Evolutionary conservation across 2,888 invertebrate species (phyloP), one percentile per base, ranked within the genome.

Genomic region (Elegia similella): DNA sequence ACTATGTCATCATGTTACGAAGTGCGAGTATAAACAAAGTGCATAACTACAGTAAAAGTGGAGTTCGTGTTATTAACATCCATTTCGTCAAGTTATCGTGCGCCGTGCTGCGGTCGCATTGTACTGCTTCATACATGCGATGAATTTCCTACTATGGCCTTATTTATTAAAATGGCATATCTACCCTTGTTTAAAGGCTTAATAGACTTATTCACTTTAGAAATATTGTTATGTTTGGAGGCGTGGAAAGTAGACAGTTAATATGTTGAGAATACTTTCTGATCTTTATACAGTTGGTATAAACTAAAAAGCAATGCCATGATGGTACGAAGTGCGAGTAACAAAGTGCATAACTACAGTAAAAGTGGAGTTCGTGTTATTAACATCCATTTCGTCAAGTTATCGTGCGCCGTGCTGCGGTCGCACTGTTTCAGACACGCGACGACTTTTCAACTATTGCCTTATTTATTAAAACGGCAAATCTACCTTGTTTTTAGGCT

Each of bases 381-480:
- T 38, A 38, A 38, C 38, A 38, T 12, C 38, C n/a, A 38, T 46
- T 46, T 46, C 23, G 23, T 46, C 10, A 46, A 46, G 46, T 46
- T 46, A 23, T 23, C 17, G 46, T 16, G 46, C 17, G 46, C 12
- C 46, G 46, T 46, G 46, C 12, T 46, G 46, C 46, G 23, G 23
- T 23, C 46, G 46, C 47, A 17, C 30, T 7, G 30, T 47, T 47
- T 13, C 47, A 30, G 29, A 30, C 47, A 47, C 13, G 47, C 47
- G 15, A 47, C n/a, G 13, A 2, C 13, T 47, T 47, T 7, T 30
- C 30, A 47, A 47, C 47, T 47, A 47, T 30, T 13, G 29, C 29
- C 30, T 30, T 47, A 47, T 47, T 47, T 47, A 47, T 30, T 13
- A 30, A 44, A 44, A 47, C 47, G 13, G 30, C 30, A 30, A 13